phyloP scores from a whole-genome alignment of 2,888 invertebrate species.

The Falcaria lacertinaria region DNA sequence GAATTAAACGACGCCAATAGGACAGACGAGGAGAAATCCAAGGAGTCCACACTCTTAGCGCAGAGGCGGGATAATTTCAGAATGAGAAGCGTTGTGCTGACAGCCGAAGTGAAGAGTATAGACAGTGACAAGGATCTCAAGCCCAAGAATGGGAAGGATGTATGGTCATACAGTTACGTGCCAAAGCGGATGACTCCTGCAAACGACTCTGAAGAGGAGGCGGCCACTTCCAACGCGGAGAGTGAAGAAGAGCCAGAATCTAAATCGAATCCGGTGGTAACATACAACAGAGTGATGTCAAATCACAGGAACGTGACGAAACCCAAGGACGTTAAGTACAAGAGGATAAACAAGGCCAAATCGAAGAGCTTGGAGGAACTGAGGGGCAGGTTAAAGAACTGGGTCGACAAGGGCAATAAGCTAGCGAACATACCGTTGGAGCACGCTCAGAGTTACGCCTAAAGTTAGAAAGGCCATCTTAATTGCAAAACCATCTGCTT shows the following conservation, averaged over 20 bases:
- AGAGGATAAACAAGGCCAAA: slow-evolving; percentile 93
- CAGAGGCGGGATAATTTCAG: slow-evolving; percentile 73
- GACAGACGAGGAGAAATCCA: slow-evolving; percentile 77
- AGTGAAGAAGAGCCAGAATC: slow-evolving; percentile 66
- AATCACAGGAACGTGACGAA: slow-evolving; percentile 94
- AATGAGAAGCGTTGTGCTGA: slow-evolving; percentile 67
- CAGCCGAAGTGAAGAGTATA: slow-evolving; percentile 68
- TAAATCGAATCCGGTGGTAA: slow-evolving; percentile 81
- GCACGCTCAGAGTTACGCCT: slow-evolving; percentile 83
- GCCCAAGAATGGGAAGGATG: slow-evolving; percentile 44
- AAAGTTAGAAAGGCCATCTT: slow-evolving; percentile 23
- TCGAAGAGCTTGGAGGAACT: slow-evolving; percentile 93
- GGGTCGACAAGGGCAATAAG: slow-evolving; percentile 90
- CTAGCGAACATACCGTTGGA: slow-evolving; percentile 83
- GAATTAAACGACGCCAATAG: slow-evolving; percentile 67
- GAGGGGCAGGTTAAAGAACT: slow-evolving; percentile 89
- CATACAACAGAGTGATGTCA: slow-evolving; percentile 92
- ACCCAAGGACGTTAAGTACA: slow-evolving; percentile 94
- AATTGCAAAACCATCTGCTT: not conserved
- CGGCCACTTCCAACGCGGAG: slow-evolving; percentile 60
- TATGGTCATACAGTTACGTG: slow-evolving; percentile 75
- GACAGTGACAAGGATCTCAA: slow-evolving; percentile 64
- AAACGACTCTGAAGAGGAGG: slow-evolving; percentile 66
- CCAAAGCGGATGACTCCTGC: slow-evolving; percentile 72
- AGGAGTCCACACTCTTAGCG: slow-evolving; percentile 69